Percentiles rank a stretch among this genome's conserved stretches.
phyloP scores from a whole-genome alignment of 2,888 invertebrate genomes.

The Leptopterna dolabrata region DNA sequence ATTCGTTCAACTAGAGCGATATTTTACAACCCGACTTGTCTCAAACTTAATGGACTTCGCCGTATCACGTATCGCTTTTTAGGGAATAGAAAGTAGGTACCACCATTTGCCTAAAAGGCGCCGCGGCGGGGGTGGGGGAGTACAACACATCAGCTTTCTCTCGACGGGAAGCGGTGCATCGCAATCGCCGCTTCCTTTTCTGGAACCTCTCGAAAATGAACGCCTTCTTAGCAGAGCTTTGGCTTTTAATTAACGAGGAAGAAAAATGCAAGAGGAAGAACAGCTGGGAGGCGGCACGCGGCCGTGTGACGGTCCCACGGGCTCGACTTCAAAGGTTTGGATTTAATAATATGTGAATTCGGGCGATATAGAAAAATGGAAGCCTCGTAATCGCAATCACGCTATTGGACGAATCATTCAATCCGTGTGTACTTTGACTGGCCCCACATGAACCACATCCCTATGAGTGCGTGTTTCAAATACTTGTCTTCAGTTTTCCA shows the following conservation, averaged over 20 bases:
- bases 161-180: conserved; percentile 3
- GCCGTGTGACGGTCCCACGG: background rate
- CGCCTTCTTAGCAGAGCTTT: background rate
- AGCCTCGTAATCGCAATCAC: background rate
- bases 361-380: background rate
- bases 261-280: background rate
- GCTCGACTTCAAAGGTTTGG: background rate
- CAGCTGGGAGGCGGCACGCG: background rate
- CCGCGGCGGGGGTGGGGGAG: background rate
- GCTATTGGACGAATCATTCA: too few relatives aligned
- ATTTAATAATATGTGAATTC: background rate
- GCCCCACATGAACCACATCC: too few relatives aligned
- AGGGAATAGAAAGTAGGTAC: conserved; percentile 3
- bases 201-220: background rate
- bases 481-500: too few relatives aligned
- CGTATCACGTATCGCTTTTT: background rate
- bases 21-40: too few relatives aligned
- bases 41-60: background rate
- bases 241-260: background rate
- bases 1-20: too few relatives aligned
- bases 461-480: too few relatives aligned
- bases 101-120: background rate
- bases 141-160: background rate
- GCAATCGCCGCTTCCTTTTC: background rate
- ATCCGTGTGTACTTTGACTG: too few relatives aligned